Evolutionary conservation across 1,140 invertebrate species (phyloP).

Genomic region (Drosophila lini): DNA sequence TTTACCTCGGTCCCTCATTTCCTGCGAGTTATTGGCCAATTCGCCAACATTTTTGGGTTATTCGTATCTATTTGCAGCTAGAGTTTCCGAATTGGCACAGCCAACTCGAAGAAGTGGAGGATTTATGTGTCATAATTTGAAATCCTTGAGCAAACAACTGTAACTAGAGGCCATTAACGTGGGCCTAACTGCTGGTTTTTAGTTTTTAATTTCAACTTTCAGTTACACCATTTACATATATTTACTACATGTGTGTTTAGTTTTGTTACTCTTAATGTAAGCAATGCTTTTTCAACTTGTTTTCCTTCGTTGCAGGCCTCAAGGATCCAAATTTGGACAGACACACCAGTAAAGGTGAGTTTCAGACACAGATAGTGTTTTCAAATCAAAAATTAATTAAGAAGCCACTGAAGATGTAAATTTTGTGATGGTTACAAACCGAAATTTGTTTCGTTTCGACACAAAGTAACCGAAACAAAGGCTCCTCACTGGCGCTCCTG

Average conservation of each 20-base stretch:
- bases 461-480: slow-evolving; percentile 60
- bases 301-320: slow-evolving; percentile 62
- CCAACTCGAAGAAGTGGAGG: too few species aligned
- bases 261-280: not conserved
- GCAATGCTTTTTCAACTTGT: slow-evolving; percentile 2
- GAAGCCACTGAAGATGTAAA: slow-evolving; percentile 50
- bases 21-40: slow-evolving; percentile 13
- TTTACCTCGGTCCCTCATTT: slow-evolving; percentile 13
- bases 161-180: slow-evolving; percentile 43
- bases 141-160: slow-evolving; percentile 1
- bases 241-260: too few species aligned
- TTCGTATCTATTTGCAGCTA: not conserved
- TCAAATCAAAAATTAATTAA: slow-evolving; percentile 46
- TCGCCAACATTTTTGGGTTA: slow-evolving; percentile 16
- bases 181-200: too few species aligned
- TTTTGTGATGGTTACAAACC: slow-evolving; percentile 67
- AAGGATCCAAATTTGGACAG: slow-evolving; percentile 81
- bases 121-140: not conserved
- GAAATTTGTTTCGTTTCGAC: slow-evolving; percentile 44
- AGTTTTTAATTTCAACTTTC: not conserved
- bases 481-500: slow-evolving; percentile 17
- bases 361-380: not conserved
- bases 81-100: not conserved
- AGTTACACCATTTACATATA: too few species aligned
- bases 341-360: slow-evolving; percentile 74